Conservation (phyloP, 1,140 invertebrate genomes). For the Phthorimaea operculella region DNA sequence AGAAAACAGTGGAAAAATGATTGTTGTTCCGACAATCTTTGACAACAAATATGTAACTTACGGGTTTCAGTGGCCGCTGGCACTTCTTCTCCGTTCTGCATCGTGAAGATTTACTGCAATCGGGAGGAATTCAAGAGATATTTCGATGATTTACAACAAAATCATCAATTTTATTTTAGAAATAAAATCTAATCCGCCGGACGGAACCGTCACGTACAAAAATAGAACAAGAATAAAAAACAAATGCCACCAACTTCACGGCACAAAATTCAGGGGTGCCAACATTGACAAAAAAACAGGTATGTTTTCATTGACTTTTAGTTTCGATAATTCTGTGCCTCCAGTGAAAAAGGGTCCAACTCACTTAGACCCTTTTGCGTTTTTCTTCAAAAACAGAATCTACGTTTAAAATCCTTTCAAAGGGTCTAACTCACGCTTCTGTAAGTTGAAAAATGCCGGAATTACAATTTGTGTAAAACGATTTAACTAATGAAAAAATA, state of each 20-base stretch:
- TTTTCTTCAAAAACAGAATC: too few relatives aligned
- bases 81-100: conserved; percentile 60
- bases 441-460: too few relatives aligned
- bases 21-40: conserved; percentile 45
- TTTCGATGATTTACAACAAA: conserved; percentile 38
- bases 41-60: conserved; percentile 52
- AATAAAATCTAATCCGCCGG: conserved; percentile 44
- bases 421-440: too few relatives aligned
- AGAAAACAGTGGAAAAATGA: conserved; percentile 36
- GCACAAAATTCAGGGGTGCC: conserved; percentile 13
- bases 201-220: conserved; percentile 64
- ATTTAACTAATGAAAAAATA: too few relatives aligned
- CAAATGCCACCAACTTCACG: conserved; percentile 54
- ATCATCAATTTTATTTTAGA: conserved; percentile 48
- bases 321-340: too few relatives aligned
- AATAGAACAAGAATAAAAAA: conserved; percentile 67
- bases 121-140: conserved; percentile 34
- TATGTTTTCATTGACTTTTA: conserved; percentile 11
- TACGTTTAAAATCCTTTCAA: too few relatives aligned
- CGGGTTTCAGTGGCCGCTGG: conserved; percentile 40
- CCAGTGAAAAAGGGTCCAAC: too few relatives aligned
- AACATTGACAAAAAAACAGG: conserved; percentile 15
- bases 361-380: too few relatives aligned
- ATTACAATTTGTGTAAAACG: too few relatives aligned
- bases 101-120: conserved; percentile 41